These are phyloP conservation scores for Myripristis jacobus DNA, from an alignment of 2,797 vertebrate genomes.

Conservation along the genomic window DNA sequence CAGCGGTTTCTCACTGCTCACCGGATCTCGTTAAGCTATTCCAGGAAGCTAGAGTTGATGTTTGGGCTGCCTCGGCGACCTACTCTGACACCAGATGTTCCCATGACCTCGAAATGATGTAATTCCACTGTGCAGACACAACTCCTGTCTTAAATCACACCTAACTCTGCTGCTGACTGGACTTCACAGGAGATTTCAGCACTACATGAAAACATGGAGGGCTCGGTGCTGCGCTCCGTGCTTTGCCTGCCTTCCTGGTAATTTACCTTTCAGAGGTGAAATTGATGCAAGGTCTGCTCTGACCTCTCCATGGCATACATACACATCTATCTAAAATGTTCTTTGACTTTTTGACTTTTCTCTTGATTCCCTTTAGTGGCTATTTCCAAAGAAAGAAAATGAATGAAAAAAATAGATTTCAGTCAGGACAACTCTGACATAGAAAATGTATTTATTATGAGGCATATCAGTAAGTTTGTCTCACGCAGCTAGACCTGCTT, in stretches of 20 bases:
- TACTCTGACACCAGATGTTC: constrained; percentile 53
- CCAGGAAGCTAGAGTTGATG: constrained; percentile 27
- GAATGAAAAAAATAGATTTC: too few species aligned
- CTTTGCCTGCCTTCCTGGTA: neutral
- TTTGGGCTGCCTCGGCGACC: constrained; percentile 14
- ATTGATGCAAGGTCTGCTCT: constrained; percentile 3
- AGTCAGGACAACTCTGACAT: too few species aligned
- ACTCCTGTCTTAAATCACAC: constrained; percentile 15
- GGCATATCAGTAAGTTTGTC: too few species aligned
- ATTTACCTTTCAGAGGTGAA: neutral
- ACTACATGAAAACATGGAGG: constrained; percentile 6
- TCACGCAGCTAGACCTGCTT: too few species aligned
- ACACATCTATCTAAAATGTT: too few species aligned
- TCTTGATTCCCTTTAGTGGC: neutral
- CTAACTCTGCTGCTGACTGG: neutral
- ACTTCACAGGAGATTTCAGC: constrained; percentile 12
- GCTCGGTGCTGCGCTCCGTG: constrained; percentile 2
- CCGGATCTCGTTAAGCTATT: constrained; percentile 51
- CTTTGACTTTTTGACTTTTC: neutral
- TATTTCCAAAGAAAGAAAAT: neutral
- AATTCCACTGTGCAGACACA: constrained; percentile 10
- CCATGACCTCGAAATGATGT: constrained; percentile 35
- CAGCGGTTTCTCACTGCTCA: too few species aligned
- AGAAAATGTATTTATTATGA: too few species aligned
- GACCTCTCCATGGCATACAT: constrained; percentile 4